Conservation (phyloP, 1,140 invertebrate species). For the Drosophila miranda region DNA sequence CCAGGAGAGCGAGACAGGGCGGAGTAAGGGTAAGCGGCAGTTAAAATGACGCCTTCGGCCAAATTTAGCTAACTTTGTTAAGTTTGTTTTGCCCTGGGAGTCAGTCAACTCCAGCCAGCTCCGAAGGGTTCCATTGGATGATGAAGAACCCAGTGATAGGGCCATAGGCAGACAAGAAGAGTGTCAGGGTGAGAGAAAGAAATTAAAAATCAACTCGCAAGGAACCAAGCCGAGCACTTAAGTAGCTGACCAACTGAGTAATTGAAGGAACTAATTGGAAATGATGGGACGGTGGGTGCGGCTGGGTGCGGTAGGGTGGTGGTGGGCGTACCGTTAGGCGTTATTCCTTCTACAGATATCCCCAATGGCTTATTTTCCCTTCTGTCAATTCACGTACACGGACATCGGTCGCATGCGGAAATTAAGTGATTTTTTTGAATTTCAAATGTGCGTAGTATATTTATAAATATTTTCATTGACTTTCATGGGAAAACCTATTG, state of each 20-base stretch:
- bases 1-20: no score
- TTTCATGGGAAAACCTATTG: no score
- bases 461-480: no score
- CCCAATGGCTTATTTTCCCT: no score
- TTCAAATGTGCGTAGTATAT: no score
- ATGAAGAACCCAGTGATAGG: conserved; percentile 36
- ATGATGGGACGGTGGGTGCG: conserved; percentile 6
- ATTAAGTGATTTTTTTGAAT: no score
- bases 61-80: conserved; percentile 51
- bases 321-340: no score
- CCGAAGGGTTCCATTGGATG: conserved; percentile 30
- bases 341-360: no score
- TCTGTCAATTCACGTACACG: no score
- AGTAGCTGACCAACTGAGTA: conserved; percentile 50
- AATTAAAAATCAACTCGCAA: conserved; percentile 48
- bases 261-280: conserved; percentile 47
- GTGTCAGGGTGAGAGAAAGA: conserved; percentile 3
- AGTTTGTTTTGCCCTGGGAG: conserved; percentile 46
- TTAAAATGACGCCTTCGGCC: conserved; percentile 58
- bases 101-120: conserved; percentile 18
- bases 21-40: conserved; percentile 38
- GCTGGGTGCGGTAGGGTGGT: no score
- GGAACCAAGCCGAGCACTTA: conserved; percentile 25
- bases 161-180: no score
- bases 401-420: no score